Percentiles rank a stretch among this genome's conserved stretches.
These are phyloP conservation scores for Diaperis boleti DNA, from an alignment of 2,888 invertebrate genomes.

Conservation along the genomic window DNA sequence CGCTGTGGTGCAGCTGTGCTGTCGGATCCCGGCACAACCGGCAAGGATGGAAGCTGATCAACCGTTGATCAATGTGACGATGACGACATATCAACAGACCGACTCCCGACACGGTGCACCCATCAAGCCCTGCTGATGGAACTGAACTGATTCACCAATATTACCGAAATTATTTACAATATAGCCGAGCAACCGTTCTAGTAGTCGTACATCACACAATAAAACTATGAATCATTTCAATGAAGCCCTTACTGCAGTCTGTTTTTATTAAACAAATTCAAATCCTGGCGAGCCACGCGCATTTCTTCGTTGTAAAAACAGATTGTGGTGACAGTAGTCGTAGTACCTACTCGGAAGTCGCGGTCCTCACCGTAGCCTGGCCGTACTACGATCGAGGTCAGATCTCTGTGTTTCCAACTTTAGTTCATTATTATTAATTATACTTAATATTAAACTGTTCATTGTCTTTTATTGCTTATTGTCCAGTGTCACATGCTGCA, in stretches of 20 bases:
- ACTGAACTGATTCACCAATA: conserved; percentile 60
- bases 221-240: conserved; percentile 26
- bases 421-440: conserved; percentile 42
- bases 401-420: conserved; percentile 47
- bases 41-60: conserved; percentile 52
- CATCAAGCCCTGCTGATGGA: conserved; percentile 53
- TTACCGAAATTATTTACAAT: conserved; percentile 30
- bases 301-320: too few relatives aligned
- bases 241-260: not conserved
- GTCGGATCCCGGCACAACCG: conserved; percentile 49
- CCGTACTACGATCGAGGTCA: conserved; percentile 40
- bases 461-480: conserved; percentile 65
- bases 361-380: conserved; percentile 29
- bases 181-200: conserved; percentile 39
- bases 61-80: conserved; percentile 54
- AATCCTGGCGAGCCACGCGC: too few relatives aligned
- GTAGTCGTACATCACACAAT: conserved; percentile 33
- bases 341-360: conserved; percentile 31
- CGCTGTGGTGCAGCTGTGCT: conserved; percentile 16
- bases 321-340: not conserved
- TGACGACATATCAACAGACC: conserved; percentile 62
- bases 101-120: conserved; percentile 50
- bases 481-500: conserved; percentile 67
- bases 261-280: too few relatives aligned
- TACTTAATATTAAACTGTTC: conserved; percentile 52